Conservation (phyloP, 2,797 vertebrate genomes). For the Danio albolineatus region DNA sequence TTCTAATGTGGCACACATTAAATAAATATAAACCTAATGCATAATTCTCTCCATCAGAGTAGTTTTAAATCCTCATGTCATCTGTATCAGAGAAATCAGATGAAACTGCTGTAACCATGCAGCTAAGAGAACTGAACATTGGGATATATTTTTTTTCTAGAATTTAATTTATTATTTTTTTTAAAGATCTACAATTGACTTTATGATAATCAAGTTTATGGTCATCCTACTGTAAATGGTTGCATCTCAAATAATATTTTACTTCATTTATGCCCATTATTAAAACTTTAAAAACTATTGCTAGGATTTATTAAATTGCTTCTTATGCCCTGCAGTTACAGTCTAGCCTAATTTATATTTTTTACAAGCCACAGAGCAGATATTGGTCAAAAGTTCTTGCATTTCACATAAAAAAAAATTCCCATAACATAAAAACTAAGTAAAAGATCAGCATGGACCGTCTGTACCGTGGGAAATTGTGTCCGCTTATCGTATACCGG, state of each 20-base stretch:
- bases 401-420: constrained; percentile 8
- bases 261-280: not conserved
- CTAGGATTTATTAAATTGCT: too few relatives aligned
- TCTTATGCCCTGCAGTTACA: not conserved
- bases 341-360: not conserved
- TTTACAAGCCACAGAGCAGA: not conserved
- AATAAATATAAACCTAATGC: not conserved
- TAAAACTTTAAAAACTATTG: not conserved
- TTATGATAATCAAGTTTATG: too few relatives aligned
- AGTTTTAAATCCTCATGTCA: not conserved
- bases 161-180: too few relatives aligned
- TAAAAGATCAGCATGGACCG: constrained; percentile 19
- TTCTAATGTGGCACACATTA: not conserved
- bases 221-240: not conserved
- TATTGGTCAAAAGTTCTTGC: constrained; percentile 14
- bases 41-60: not conserved
- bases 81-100: not conserved
- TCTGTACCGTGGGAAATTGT: constrained; percentile 71
- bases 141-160: not conserved
- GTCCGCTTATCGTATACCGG: constrained; percentile 70
- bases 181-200: not conserved
- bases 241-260: not conserved
- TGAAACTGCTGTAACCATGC: not conserved
- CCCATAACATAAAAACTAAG: constrained; percentile 7
- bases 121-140: not conserved